Evolutionary conservation across 2,797 vertebrate species (phyloP).

Genomic region (Manis crassicaudata): DNA sequence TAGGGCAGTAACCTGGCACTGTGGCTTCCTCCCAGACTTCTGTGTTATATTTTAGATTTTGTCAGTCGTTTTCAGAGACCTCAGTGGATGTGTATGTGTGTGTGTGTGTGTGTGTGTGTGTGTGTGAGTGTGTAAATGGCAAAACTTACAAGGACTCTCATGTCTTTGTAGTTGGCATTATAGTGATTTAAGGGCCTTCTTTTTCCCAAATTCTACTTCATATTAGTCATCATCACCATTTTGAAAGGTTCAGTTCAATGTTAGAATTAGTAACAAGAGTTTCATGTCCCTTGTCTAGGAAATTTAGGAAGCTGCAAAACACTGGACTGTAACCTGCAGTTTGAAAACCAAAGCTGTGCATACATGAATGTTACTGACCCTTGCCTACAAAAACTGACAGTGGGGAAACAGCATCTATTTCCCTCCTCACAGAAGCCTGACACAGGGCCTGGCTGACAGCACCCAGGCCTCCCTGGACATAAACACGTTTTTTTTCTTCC

Average conservation of each 20-base stretch:
- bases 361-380: background rate
- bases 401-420: background rate
- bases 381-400: background rate
- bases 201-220: background rate
- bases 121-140: background rate
- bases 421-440: background rate
- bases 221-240: background rate
- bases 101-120: background rate
- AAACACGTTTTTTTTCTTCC: background rate
- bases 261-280: background rate
- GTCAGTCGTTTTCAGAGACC: background rate
- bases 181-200: background rate
- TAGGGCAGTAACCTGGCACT: too few relatives aligned
- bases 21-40: background rate
- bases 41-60: background rate
- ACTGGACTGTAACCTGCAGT: background rate
- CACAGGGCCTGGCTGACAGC: accelerated
- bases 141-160: background rate
- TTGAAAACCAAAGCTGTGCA: background rate
- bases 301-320: background rate
- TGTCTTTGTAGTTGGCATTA: background rate
- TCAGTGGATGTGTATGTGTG: background rate
- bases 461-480: background rate
- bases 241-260: background rate
- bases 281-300: background rate